Conservation (phyloP, 2,888 invertebrate species). For the Julus scanicus region DNA sequence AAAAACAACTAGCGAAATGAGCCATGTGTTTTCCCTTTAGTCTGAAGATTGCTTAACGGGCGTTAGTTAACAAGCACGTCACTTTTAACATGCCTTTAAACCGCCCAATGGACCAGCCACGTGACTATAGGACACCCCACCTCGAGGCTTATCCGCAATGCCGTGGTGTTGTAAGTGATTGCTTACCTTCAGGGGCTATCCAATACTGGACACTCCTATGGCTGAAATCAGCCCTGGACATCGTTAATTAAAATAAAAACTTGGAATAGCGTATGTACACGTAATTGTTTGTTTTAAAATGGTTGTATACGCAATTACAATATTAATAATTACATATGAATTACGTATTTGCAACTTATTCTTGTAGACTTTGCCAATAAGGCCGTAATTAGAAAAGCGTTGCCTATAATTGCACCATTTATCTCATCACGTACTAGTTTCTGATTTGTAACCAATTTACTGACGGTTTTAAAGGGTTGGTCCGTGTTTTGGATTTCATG, state of each 20-base stretch:
- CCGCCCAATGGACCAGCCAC: neutral
- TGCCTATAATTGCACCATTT: too few species aligned
- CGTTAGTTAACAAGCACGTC: neutral
- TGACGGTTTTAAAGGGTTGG: neutral
- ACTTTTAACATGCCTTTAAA: neutral
- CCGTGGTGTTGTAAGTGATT: neutral
- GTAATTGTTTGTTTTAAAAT: too few species aligned
- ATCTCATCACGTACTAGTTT: too few species aligned
- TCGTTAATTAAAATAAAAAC: too few species aligned
- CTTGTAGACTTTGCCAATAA: too few species aligned
- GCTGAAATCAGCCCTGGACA: too few species aligned
- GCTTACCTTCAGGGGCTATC: neutral
- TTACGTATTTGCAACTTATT: too few species aligned
- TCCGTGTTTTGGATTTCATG: neutral
- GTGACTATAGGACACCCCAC: neutral
- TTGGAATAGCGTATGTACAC: too few species aligned
- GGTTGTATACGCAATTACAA: too few species aligned
- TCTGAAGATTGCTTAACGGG: neutral
- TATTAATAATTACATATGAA: too few species aligned
- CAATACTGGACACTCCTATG: neutral
- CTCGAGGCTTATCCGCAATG: neutral
- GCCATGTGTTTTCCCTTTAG: too few species aligned
- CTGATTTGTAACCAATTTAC: neutral
- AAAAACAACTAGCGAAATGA: neutral
- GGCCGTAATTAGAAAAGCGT: too few species aligned